Evolutionary conservation across 1,140 invertebrate genomes (phyloP).

Genomic region (Xylocopa sonorina): DNA sequence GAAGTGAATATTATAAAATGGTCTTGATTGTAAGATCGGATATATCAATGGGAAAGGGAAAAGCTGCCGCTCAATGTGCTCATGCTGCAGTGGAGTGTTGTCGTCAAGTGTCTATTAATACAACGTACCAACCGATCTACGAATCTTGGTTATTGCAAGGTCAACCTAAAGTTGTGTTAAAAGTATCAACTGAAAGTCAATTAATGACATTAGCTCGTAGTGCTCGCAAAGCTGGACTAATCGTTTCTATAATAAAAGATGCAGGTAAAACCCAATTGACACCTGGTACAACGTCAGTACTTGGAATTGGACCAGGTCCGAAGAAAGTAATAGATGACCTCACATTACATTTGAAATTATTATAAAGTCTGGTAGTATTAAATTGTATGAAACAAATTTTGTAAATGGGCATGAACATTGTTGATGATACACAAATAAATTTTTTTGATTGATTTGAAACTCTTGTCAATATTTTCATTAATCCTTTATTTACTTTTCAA

Average conservation of each 20-base stretch:
- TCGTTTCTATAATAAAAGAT: constrained; percentile 86
- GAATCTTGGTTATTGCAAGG: constrained; percentile 86
- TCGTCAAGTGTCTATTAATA: constrained; percentile 69
- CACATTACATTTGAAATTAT: constrained; percentile 87
- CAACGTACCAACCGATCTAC: constrained; percentile 80
- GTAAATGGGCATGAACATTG: no score
- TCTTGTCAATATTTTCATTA: not conserved
- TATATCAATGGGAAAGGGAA: constrained; percentile 91
- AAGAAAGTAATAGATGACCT: constrained; percentile 85
- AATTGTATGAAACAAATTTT: not conserved
- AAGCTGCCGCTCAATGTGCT: constrained; percentile 91
- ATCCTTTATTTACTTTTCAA: constrained; percentile 16
- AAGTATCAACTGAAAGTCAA: constrained; percentile 81
- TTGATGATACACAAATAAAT: constrained; percentile 6
- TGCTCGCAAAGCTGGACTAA: constrained; percentile 84
- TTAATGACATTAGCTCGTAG: constrained; percentile 81
- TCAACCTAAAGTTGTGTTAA: constrained; percentile 90
- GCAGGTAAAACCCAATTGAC: constrained; percentile 90
- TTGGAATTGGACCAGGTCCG: constrained; percentile 89
- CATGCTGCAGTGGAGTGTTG: constrained; percentile 89
- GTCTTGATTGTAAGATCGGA: constrained; percentile 90
- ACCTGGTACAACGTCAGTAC: constrained; percentile 86
- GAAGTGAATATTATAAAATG: constrained; percentile 83
- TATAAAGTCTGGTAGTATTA: constrained; percentile 74
- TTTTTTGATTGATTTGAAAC: not conserved